phyloP scores from a whole-genome alignment of 2,797 vertebrate species.

The Propithecus perrieri region DNA sequence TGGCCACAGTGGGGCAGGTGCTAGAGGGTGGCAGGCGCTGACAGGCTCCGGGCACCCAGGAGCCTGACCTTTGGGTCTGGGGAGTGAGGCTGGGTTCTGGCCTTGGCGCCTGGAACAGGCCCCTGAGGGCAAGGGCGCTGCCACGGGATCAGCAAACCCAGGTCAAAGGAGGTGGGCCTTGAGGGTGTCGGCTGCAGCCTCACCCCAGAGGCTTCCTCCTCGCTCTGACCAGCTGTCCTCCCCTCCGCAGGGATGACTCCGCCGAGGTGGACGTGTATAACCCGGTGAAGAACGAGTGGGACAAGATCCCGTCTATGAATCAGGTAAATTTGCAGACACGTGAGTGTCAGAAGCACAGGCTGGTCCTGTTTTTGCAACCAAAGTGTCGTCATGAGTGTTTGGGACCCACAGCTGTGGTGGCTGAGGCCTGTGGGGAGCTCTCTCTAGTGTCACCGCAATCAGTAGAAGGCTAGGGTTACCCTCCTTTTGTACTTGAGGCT shows the following conservation, averaged over 20 bases:
- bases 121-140: not conserved
- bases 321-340: constrained; percentile 87
- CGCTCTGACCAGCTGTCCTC: not conserved
- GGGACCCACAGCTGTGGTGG: not conserved
- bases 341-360: accelerated
- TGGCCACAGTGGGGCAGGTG: accelerated
- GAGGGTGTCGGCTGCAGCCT: not conserved
- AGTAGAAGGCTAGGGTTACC: not conserved
- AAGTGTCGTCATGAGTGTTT: not conserved
- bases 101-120: not conserved
- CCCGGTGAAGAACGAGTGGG: constrained; percentile 95
- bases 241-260: constrained; percentile 91
- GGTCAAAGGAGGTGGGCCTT: not conserved
- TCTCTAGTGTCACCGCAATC: not conserved
- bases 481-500: not conserved
- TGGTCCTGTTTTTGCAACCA: not conserved
- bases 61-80: not conserved
- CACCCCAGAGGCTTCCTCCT: not conserved
- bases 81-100: not conserved
- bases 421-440: not conserved
- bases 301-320: constrained; percentile 96
- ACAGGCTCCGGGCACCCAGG: too few relatives aligned
- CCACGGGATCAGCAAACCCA: not conserved
- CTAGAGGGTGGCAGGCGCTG: not conserved
- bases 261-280: constrained; percentile 97